These are phyloP conservation scores for Coleophora deauratella DNA, from an alignment of 2,888 invertebrate genomes.

Conservation along the genomic window DNA sequence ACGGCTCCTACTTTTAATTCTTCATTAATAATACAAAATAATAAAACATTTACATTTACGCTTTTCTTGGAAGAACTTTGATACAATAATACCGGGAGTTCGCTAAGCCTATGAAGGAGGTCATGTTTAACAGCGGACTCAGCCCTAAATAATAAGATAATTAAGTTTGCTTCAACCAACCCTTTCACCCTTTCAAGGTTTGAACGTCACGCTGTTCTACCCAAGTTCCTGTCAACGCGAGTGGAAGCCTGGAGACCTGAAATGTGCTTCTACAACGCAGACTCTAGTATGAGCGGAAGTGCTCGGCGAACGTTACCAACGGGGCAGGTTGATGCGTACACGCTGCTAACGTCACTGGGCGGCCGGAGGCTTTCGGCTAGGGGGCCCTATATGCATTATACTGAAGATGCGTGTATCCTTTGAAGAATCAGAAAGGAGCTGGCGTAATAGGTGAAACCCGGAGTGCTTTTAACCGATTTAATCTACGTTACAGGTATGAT, in stretches of 20 bases:
- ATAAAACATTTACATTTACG: no score
- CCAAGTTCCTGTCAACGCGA: constrained; percentile 90
- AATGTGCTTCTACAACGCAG: constrained; percentile 95
- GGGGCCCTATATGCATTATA: constrained; percentile 86
- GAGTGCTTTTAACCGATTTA: no score
- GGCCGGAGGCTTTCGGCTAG: constrained; percentile 85
- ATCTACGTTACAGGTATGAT: not conserved
- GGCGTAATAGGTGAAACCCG: no score
- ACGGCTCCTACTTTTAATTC: no score
- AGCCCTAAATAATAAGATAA: no score
- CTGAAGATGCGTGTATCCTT: constrained; percentile 97
- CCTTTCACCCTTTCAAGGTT: constrained; percentile 72
- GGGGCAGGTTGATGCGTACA: constrained; percentile 86
- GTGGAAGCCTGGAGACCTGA: constrained; percentile 90
- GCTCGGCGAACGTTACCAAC: constrained; percentile 88
- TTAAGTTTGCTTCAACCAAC: no score
- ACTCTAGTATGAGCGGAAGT: constrained; percentile 88
- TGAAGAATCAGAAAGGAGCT: constrained; percentile 4
- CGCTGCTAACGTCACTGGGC: constrained; percentile 91
- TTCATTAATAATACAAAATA: no score
- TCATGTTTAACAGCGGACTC: no score
- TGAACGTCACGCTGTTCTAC: constrained; percentile 95
- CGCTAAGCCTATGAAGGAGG: no score
- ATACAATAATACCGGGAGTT: no score
- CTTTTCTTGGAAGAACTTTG: no score